phyloP scores from a whole-genome alignment of 2,113 vertebrate genomes.

The Nesoenas mayeri region DNA sequence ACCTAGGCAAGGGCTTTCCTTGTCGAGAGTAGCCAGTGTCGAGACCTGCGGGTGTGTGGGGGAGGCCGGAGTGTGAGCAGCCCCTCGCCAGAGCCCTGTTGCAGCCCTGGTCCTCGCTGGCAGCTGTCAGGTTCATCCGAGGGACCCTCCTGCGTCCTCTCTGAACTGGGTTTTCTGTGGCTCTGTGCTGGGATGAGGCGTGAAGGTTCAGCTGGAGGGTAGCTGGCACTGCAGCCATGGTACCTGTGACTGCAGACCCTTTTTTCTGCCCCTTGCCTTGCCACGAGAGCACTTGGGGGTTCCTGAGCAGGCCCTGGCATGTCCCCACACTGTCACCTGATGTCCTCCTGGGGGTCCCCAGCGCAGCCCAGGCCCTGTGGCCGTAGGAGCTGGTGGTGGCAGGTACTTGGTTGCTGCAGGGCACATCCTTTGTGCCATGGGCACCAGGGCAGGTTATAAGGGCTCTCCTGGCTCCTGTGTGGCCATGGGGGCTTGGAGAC shows the following conservation, averaged over 20 bases:
- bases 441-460: rapidly evolving
- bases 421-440: neutral
- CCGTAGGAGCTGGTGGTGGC: neutral
- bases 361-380: neutral
- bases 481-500: neutral
- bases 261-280: neutral
- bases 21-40: neutral
- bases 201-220: neutral
- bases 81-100: neutral
- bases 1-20: slow-evolving; percentile 17
- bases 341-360: neutral
- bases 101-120: neutral
- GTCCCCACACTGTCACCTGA: neutral
- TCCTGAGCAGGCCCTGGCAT: neutral
- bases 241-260: neutral
- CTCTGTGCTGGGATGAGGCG: neutral
- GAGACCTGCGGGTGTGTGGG: neutral
- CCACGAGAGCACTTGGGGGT: neutral
- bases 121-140: neutral
- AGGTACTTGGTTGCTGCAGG: neutral
- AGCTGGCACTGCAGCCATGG: neutral
- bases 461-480: neutral
- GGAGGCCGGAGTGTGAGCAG: neutral
- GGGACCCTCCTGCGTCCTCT: neutral
- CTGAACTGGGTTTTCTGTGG: neutral